phyloP scores from a whole-genome alignment of 2,888 invertebrate species.

The Tenthredo mesomela region DNA sequence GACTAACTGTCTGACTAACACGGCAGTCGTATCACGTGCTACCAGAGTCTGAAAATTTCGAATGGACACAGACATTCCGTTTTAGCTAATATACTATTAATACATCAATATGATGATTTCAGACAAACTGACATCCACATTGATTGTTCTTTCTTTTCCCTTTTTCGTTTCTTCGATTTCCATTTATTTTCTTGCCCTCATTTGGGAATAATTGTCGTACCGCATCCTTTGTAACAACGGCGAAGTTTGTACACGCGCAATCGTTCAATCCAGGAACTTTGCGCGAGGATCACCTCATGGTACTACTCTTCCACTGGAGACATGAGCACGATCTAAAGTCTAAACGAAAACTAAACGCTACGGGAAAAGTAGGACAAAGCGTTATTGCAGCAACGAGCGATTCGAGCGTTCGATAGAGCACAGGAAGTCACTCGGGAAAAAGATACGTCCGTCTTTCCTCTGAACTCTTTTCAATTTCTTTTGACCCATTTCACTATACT shows the following conservation, averaged over 20 bases:
- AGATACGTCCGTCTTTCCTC: conserved; percentile 36
- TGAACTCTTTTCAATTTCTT: conserved; percentile 37
- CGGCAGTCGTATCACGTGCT: conserved; percentile 25
- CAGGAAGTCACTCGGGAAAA: conserved; percentile 41
- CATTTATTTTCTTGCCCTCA: not conserved
- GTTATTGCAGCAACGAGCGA: conserved; percentile 50
- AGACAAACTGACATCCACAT: not conserved
- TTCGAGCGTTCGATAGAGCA: conserved; percentile 40
- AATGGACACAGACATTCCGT: not conserved
- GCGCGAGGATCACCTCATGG: conserved; percentile 1
- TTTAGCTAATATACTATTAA: not conserved
- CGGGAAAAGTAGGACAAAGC: conserved; percentile 47
- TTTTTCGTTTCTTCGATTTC: not conserved
- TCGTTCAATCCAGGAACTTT: conserved; percentile 8
- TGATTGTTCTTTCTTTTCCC: not conserved
- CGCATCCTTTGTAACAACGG: not conserved
- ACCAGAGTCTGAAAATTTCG: not conserved
- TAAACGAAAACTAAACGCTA: conserved; percentile 48
- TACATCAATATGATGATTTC: not conserved
- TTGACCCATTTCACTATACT: conserved; percentile 25
- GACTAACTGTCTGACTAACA: conserved; percentile 32
- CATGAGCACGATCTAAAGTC: conserved; percentile 26
- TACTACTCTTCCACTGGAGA: not conserved
- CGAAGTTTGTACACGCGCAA: not conserved
- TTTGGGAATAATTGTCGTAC: not conserved